Evolutionary conservation across 2,797 vertebrate species (phyloP), one percentile per base, ranked within the genome.

Genomic region (Lithobates sylvaticus): DNA sequence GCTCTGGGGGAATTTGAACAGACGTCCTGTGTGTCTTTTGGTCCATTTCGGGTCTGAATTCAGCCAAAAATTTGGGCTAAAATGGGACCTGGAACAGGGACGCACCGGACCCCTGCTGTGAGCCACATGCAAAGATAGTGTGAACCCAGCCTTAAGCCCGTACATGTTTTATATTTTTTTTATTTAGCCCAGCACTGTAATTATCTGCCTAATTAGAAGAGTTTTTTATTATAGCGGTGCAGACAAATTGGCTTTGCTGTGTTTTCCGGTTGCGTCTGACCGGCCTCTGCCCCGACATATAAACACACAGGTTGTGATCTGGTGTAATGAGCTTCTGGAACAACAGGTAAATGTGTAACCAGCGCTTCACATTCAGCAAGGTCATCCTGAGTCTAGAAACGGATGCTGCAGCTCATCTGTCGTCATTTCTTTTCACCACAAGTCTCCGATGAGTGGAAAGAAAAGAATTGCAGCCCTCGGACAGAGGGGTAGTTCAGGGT

Each of bases 301-400:
- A 73, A 85, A 47, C 36, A 77, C 5, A 9, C 42, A 42, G 42
- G 70, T 82, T 73, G 65, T 54, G 44, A n/a, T 9, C 72, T 29
- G 27, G 27, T 75, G 76, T 80, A 85, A 75, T 85, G 39, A 72
- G 61, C 15, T 84, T 50, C 82, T 54, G 23, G 26, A 77, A 84
- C 42, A 76, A 69, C 78, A 68, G 36, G 78, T 86, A 81, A 86
- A 76, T 68, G 3, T 81, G 65, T 86, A 86, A 86, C 84, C 15
- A 23, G n/a, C 39, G 58, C 32, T 70, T 81, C 13, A 71, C 44
- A 47, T 70, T 68, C 39, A 15, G 44, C 78, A 81, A 86, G 84
- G 84, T 86, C 78, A 76, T 29, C 26, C 32, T 6, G 54, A 61
- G 21, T 61, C 27, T 72, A 61, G 32, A 61, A 5, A 2, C 50